Evolutionary conservation across 2,888 invertebrate species (phyloP).

Genomic region (Hydropsyche betteni): DNA sequence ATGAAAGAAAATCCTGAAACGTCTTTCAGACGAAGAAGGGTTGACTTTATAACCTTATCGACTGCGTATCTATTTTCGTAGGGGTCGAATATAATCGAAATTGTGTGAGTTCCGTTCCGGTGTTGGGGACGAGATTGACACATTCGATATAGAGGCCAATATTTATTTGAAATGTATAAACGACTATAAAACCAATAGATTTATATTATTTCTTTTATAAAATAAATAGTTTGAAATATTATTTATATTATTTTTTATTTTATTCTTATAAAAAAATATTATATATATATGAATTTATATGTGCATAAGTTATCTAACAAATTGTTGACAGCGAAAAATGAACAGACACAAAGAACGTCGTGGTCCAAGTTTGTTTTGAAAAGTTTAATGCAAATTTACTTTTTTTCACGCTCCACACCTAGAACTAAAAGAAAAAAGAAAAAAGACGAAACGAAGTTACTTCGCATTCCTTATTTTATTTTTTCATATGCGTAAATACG

Average conservation of each 20-base stretch:
- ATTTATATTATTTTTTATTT: too few species aligned
- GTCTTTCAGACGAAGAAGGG: slow-evolving; percentile 3
- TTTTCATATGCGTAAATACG: too few species aligned
- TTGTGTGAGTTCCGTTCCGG: too few species aligned
- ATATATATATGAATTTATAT: background rate
- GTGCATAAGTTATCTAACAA: slow-evolving; percentile 10
- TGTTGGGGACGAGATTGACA: too few species aligned
- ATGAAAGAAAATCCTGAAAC: slow-evolving; percentile 1
- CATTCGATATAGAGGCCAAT: too few species aligned
- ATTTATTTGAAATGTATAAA: too few species aligned
- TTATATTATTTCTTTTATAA: background rate
- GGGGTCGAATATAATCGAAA: too few species aligned
- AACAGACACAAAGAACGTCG: background rate
- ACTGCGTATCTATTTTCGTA: background rate
- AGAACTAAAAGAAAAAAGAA: too few species aligned
- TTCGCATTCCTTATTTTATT: too few species aligned
- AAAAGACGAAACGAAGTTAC: too few species aligned
- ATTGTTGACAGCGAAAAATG: slow-evolving; percentile 26
- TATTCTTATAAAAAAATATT: too few species aligned
- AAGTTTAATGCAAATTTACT: slow-evolving; percentile 29
- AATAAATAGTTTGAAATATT: background rate
- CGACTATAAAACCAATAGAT: too few species aligned
- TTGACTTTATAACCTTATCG: slow-evolving; percentile 12
- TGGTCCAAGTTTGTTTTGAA: slow-evolving; percentile 16
- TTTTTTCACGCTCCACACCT: background rate